Evolutionary conservation across 2,113 vertebrate genomes (phyloP).

Genomic region (Bubo bubo): DNA sequence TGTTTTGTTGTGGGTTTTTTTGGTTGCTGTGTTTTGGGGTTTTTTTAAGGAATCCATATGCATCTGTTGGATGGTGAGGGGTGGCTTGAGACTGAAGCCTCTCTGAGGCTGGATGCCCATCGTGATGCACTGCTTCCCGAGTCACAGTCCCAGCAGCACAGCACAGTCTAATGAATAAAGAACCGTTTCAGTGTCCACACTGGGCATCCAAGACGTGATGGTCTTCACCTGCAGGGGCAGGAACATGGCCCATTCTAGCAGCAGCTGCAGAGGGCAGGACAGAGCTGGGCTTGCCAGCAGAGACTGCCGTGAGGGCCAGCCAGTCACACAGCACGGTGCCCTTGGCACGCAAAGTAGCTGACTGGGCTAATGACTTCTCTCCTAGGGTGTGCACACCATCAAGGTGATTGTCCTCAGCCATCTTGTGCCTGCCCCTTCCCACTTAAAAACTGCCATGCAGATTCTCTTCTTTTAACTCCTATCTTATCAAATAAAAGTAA

Average conservation of each 20-base stretch:
- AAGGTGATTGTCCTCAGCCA: background rate
- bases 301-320: too few species aligned
- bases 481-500: background rate
- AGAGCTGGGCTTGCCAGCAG: background rate
- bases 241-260: rapidly evolving
- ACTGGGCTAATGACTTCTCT: background rate
- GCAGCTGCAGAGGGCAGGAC: background rate
- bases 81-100: background rate
- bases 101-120: background rate
- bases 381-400: rapidly evolving
- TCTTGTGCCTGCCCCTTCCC: background rate
- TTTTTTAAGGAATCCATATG: background rate
- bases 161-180: too few species aligned
- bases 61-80: background rate
- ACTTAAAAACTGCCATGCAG: too few species aligned
- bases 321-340: rapidly evolving
- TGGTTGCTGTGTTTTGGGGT: background rate
- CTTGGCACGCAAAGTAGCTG: background rate
- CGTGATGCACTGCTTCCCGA: background rate
- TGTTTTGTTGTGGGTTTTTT: background rate
- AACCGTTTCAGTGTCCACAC: too few species aligned
- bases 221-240: background rate
- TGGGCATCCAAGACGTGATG: background rate
- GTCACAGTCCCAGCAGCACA: too few species aligned
- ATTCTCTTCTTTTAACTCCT: background rate